Conservation (phyloP, 2,113 vertebrate species). For the Ophiodon elongatus region DNA sequence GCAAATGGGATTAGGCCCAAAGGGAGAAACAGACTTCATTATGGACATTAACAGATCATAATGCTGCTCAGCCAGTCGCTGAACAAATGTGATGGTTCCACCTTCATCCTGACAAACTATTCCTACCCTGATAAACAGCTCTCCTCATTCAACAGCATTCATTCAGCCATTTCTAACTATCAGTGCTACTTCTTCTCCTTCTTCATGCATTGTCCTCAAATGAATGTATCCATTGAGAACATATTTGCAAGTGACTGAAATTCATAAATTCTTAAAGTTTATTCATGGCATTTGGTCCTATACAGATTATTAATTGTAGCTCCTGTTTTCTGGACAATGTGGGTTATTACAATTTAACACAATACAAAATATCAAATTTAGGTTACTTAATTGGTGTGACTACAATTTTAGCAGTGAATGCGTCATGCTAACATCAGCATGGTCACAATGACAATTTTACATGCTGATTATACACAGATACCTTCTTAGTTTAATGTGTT, state of each 20-base stretch:
- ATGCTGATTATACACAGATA: no score
- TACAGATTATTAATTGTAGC: background rate
- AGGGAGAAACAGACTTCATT: slow-evolving; percentile 38
- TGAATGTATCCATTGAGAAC: background rate
- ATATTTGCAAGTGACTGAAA: background rate
- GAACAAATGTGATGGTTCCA: slow-evolving; percentile 21
- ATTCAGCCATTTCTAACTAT: background rate
- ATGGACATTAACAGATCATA: slow-evolving; percentile 55
- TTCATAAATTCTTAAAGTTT: background rate
- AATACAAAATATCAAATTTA: background rate
- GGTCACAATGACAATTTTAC: no score
- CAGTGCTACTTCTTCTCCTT: background rate
- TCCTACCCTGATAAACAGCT: background rate
- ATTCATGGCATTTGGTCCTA: background rate
- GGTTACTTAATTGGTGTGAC: background rate
- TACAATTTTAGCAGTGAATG: background rate
- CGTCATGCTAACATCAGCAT: background rate
- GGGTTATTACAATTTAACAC: background rate
- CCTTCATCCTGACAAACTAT: slow-evolving; percentile 9
- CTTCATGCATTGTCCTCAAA: no score
- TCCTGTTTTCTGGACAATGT: background rate
- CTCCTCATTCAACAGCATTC: background rate
- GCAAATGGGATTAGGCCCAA: slow-evolving; percentile 63
- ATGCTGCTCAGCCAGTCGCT: slow-evolving; percentile 21
- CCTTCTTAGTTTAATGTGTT: no score